phyloP scores from a whole-genome alignment of 2,797 vertebrate genomes.

The Gila robusta region DNA sequence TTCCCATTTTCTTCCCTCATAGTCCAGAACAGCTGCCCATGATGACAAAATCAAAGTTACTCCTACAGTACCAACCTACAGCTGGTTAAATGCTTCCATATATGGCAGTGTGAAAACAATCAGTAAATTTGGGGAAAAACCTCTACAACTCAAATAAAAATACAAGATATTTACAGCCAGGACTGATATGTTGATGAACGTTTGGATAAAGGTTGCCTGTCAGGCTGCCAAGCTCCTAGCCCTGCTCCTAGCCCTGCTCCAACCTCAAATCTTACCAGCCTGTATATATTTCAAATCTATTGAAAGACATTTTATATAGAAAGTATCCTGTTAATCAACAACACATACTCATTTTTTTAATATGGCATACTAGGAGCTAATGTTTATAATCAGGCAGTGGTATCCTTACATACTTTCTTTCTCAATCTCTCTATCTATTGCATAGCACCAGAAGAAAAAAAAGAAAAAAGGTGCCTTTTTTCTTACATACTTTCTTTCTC shows the following conservation, averaged over 20 bases:
- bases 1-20: constrained; percentile 9
- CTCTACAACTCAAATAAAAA: constrained; percentile 5
- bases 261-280: not conserved
- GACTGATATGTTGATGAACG: not conserved
- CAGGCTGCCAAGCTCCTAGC: not conserved
- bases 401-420: constrained; percentile 35
- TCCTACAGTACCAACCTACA: constrained; percentile 29
- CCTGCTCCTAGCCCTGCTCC: not conserved
- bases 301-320: not conserved
- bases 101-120: constrained; percentile 44
- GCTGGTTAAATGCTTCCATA: constrained; percentile 34
- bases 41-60: constrained; percentile 45
- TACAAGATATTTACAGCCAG: not conserved
- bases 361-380: not conserved
- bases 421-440: constrained; percentile 50
- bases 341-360: not conserved
- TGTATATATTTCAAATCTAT: not conserved
- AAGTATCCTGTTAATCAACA: constrained; percentile 3
- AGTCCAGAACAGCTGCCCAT: constrained; percentile 18
- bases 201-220: not conserved
- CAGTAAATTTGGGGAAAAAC: not conserved
- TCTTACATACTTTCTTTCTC: not conserved
- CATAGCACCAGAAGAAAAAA: constrained; percentile 30
- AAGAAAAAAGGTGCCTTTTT: too few relatives aligned
- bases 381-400: constrained; percentile 33